Percentiles rank a stretch among this genome's conserved stretches.
Evolutionary conservation across 1,140 invertebrate genomes (phyloP).

Genomic region (Bombus haemorrhoidalis): DNA sequence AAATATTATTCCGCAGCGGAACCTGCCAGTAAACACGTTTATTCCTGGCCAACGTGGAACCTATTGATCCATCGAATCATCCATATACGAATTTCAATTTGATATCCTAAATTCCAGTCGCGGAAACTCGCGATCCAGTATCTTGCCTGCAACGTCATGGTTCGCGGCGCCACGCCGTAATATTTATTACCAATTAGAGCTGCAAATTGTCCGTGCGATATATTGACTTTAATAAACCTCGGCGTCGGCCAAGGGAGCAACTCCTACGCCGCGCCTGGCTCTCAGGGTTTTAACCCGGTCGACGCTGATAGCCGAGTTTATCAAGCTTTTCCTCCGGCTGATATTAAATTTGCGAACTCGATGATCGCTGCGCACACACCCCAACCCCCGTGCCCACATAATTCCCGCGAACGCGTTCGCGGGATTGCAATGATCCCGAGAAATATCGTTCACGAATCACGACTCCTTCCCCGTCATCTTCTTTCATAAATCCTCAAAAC

Average conservation of each 20-base stretch:
- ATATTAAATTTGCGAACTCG: constrained; percentile 37
- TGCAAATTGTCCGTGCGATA: constrained; percentile 31
- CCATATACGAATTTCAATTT: neutral
- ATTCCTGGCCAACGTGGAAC: neutral
- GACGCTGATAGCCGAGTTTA: constrained; percentile 30
- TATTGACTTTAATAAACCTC: constrained; percentile 33
- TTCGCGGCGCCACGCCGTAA: neutral
- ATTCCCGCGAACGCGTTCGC: neutral
- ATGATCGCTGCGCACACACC: neutral
- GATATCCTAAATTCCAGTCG: neutral
- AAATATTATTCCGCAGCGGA: neutral
- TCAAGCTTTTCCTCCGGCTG: constrained; percentile 30
- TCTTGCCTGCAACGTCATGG: neutral
- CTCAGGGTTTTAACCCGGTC: neutral
- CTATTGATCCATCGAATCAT: neutral
- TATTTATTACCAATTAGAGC: constrained; percentile 37
- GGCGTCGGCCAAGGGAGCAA: neutral
- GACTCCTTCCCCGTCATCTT: neutral
- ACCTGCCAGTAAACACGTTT: neutral
- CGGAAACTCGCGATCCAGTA: neutral
- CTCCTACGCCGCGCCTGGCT: neutral
- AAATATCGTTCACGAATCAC: neutral
- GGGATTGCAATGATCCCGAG: neutral
- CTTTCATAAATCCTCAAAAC: neutral
- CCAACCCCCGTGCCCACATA: neutral